Evolutionary conservation across 2,888 invertebrate species (phyloP), one percentile per base, ranked within the genome.

Genomic region (Cheilosia variabilis): DNA sequence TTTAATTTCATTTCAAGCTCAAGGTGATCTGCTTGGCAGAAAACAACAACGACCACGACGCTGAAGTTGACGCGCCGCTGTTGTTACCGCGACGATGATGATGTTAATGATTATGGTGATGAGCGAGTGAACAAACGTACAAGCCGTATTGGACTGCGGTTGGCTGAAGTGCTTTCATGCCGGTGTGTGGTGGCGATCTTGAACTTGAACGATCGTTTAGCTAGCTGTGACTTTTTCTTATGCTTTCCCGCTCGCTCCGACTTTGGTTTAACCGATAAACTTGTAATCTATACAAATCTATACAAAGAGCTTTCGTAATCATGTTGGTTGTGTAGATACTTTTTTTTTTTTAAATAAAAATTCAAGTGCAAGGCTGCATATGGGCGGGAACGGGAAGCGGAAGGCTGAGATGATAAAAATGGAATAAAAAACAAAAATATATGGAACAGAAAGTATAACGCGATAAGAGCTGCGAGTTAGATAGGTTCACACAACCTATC

Each of bases 1-100:
- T 86, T 86, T 81, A 86, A 86, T 80, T 81, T 86, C 80, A 81
- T 86, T 86, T 86, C 86, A 86, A 86, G 86, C 86, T 86, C 86
- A 86, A 86, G 86, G 86, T 86, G 80, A 86, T 86, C 86, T 60
- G 80, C 81, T 81, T 86, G 81, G 76, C 80, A 79, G 34, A 55
- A 58, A 65, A 60, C 60, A 24, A 50, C 50, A 24, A 68, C 60
- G 31, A 47, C 58, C 57, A 65, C 58, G 60, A 52, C 53, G 68
- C 45, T 63, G 37, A 63, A 78, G 78, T 71, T 78, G 69, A 78
- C 69, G 78, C 60, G 7, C 31, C 41, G 34, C 27, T 45, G 41
- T 13, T 41, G 57, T 27, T 58, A 71, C 71, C 60, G 27, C 31
- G 55, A 57, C 24, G 55, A 58, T 53, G 19, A 69, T 62, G 75